Evolutionary conservation across 2,888 invertebrate species (phyloP), one percentile per base, ranked within the genome.

Genomic region (Amaurobius ferox): DNA sequence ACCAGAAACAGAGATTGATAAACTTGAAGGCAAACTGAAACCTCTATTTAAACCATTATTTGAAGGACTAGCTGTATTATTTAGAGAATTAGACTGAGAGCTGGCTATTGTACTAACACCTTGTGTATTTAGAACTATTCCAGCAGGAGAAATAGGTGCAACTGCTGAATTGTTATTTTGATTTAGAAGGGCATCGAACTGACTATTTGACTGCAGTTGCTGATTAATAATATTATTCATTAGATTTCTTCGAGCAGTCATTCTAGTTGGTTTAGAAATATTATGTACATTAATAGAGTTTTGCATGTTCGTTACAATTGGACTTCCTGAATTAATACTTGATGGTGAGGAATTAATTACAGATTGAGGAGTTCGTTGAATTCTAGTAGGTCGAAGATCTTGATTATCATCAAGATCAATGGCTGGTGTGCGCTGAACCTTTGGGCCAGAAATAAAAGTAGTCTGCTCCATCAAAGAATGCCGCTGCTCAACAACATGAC

Each of bases 381-480:
- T n/a, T 66, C 32, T 30, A n/a, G n/a, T n/a, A 30, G 66, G 19
- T 5, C 32, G 19, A 32, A 19, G 19, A 19, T 55, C 55, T 11
- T 76, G 83, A 9, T 48, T 35, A 29, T 72, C 77, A 2, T 61
- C 71, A 19, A 85, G 13, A 16, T 77, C 66, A 19, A 85, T 72
- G 29, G 80, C 39, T n/a, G n/a, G n/a, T n/a, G n/a, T n/a, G n/a
- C 74, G 44, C 3, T 44, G 83, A 28, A 40, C 40, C 30, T 30
- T 55, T 32, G 32, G 73, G 7, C 66, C 73, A 13, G 77, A 67
- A 2, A 16, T 7, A 32, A 79, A 68, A 11, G 61, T 68, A 2
- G 85, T 85, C 62, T 64, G 73, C 35, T 86, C 85, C 73, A 79
- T 74, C 11, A 86, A 32, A 3, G 78, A 72, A 73, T 86, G 79